phyloP scores from a whole-genome alignment of 2,888 invertebrate species.

The Rhamnusium bicolor region DNA sequence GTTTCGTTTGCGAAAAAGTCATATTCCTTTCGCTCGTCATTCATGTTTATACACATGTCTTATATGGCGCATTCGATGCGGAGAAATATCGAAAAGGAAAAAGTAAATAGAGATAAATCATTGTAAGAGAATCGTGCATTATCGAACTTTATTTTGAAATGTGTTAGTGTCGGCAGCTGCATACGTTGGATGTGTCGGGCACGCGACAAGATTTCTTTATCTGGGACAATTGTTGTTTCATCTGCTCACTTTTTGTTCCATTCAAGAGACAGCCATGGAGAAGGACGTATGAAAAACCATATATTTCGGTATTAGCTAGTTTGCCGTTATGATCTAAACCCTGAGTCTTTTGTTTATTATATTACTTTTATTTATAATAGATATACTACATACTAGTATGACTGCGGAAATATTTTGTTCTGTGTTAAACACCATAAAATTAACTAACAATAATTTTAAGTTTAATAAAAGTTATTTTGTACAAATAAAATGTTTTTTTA shows the following conservation, averaged over 20 bases:
- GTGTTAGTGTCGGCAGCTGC: slow-evolving; percentile 60
- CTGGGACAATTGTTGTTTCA: slow-evolving; percentile 70
- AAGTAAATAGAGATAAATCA: slow-evolving; percentile 51
- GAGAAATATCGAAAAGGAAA: slow-evolving; percentile 30
- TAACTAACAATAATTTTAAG: too few relatives aligned
- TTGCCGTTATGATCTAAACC: too few relatives aligned
- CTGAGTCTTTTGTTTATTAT: too few relatives aligned
- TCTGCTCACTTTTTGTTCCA: slow-evolving; percentile 61
- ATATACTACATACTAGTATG: too few relatives aligned
- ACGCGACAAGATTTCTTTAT: slow-evolving; percentile 70
- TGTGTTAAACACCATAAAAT: too few relatives aligned
- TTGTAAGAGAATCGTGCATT: slow-evolving; percentile 44
- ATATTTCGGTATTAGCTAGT: too few relatives aligned
- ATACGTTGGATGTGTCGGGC: slow-evolving; percentile 61
- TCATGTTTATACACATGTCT: slow-evolving; percentile 37
- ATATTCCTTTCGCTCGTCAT: slow-evolving; percentile 13
- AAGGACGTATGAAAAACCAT: background rate
- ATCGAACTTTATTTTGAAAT: slow-evolving; percentile 63
- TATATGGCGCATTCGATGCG: slow-evolving; percentile 13
- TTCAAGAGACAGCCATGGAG: slow-evolving; percentile 33
- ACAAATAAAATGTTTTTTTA: too few relatives aligned
- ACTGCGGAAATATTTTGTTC: too few relatives aligned
- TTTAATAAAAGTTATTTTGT: too few relatives aligned
- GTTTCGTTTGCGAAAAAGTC: background rate
- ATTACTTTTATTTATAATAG: too few relatives aligned